Evolutionary conservation across 2,888 invertebrate species (phyloP), one percentile per base, ranked within the genome.

Genomic region (Megaustenia siamemsis): DNA sequence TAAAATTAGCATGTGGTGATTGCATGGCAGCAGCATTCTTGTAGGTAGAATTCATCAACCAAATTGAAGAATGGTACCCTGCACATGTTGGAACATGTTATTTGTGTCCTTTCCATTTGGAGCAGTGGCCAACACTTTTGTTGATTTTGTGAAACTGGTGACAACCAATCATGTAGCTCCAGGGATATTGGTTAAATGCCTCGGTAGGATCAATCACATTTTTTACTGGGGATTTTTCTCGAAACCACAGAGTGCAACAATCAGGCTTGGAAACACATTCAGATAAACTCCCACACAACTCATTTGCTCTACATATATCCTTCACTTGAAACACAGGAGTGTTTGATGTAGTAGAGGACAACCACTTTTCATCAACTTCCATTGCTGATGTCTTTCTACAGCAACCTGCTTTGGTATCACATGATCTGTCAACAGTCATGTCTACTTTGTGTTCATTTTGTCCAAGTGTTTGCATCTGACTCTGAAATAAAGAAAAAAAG

Each of bases 191-290:
- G 45, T 10, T 40, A 73, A 78, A 68, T 12, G 28, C 53, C 10
- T 24, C 8, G 21, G 56, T 15, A 28, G 77, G 69, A 53, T 53
- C 77, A 43, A 49, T 5, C 32, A 35, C 35, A 76, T 69, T 83
- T 40, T 83, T 78, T 28, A 68, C 49, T 8, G 60, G 1, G 6
- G 69, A 63, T 12, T 63, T 56, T n/a, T 71, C 56, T 32, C 38
- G n/a, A 24, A 53, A 40, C 45, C 82, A 82, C n/a, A 24, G 32
- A 40, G 69, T 63, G 24, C 18, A 32, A 38, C 82, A 82, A n/a
- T 82, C 53, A 18, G 82, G 82, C 43, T 82, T 24, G 15, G 73
- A 82, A 38, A 82, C 73, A 69, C 82, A 82, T 24, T 82, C 73
- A 38, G 35, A 56, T 8, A 73, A 12, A 60, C 38, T 56, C 28